Evolutionary conservation across 2,113 vertebrate species (phyloP), one percentile per base, ranked within the genome.

Genomic region (Dipodomys spectabilis): DNA sequence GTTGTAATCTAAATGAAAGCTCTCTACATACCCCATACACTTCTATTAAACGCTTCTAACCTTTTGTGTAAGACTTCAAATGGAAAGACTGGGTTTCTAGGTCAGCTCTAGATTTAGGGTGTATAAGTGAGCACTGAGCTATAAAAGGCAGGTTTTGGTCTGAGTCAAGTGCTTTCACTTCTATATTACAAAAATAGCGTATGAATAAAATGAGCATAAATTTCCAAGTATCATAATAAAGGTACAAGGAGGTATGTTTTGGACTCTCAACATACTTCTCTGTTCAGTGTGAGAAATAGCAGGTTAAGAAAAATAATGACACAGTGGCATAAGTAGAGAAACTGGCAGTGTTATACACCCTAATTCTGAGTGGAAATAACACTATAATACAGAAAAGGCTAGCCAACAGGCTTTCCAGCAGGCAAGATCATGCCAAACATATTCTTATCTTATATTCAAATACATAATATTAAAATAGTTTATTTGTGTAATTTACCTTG

Each of bases 1-100:
- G 45, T 28, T 82, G 62, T 92, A 96, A 94, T 69, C 95, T 90
- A 95, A 82, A 95, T 94, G 85, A 94, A 89, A 93, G 74, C 67
- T 95, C 39, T 94, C 45, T 39, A 16, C 49, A 23, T 20, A 90
- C 57, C 71, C 49, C 67, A 79, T 82, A 79, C 53, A 88, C 86
- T 80, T 95, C 85, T 74, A 90, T 94, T 91, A 90, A 93, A 95
- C 85, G 85, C 74, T 86, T 88, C 78, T 90, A 95, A 88, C 73
- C 83, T 96, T 97, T 94, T 96, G 90, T 85, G 73, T 94, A 94
- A 90, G 57, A 86, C 53, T 69, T 85, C 89, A 82, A 84, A 93
- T 74, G 69, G 74, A 91, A 95, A 95, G 80, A 80, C 60, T 84
- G 57, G 72, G 62, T 94, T 94, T 96, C 88, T 95, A 97, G 95